Base-by-base conservation (phyloP, 2,888 invertebrate species). In the Dryocosmus kuriphilus region DNA sequence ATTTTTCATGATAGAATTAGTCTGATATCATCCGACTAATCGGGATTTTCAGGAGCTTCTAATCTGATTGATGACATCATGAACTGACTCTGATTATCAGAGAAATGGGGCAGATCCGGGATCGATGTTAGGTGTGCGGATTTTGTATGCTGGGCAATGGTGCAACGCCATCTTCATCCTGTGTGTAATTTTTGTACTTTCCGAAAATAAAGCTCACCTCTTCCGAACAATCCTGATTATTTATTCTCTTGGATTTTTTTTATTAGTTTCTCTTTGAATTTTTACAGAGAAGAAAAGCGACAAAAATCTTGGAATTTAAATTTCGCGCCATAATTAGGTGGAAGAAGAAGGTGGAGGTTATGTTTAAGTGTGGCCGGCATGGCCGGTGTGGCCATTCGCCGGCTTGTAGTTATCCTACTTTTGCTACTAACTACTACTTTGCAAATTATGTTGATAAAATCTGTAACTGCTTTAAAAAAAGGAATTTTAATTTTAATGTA, bases 1-100 rank as follows among this genome's bases (percentile, higher is more conserved):
- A 61, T 77, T 71, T 71, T 71, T 27, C 60, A 77, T 77, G 30
- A 73, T 77, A 35, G 71, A 80, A 76, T 60, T 73, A 84, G 75
- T 84, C 71, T 83, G 79, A 82, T 87, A 87, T 88, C 82, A 88
- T 85, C 86, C 83, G 86, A 85, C 81, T 88, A 87, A 88, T 89
- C 85, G 89, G 87, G 87, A 87, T 89, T 89, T 89, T 89, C 89
- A 89, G 89, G 89, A 88, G 84, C 89, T 84, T 78, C 88, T 88
- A 88, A 88, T 85, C 86, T 85, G 84, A 84, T 89, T 88, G 87
- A 84, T 77, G 83, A 86, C 87, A 86, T 82, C 85, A 86, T 84
- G 89, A 89, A 87, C 86, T 86, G 87, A 86, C 83, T 82, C 71
- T 83, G 82, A 87, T 84, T 83, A 86, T 83, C 84, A 84, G 74